Evolutionary conservation across 2,113 vertebrate species (phyloP).

Genomic region (Garra rufa): DNA sequence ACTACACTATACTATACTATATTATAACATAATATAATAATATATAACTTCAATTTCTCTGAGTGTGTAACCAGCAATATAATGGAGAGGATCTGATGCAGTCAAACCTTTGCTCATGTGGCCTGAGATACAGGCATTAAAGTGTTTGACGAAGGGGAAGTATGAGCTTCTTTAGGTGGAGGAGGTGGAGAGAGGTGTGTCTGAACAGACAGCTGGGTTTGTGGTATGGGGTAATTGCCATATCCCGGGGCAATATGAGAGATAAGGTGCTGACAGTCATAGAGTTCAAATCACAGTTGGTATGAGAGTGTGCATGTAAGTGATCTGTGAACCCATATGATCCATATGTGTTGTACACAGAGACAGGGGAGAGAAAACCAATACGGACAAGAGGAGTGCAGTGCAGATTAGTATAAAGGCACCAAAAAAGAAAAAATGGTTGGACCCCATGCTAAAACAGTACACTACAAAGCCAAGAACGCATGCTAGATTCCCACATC

Average conservation of each 20-base stretch:
- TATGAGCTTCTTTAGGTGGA: conserved; percentile 27
- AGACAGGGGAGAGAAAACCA: neutral
- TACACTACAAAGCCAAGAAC: conserved; percentile 6
- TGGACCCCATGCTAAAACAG: conserved; percentile 39
- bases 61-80: conserved; percentile 9
- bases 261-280: conserved; percentile 46
- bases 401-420: neutral
- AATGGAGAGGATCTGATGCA: neutral
- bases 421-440: conserved; percentile 5
- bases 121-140: neutral
- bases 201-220: conserved; percentile 55
- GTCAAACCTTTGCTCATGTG: neutral
- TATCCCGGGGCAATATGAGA: conserved; percentile 49
- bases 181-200: conserved; percentile 38
- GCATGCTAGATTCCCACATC: conserved; percentile 35
- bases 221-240: conserved; percentile 59
- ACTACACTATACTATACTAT: too few relatives aligned
- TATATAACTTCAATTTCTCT: conserved; percentile 34
- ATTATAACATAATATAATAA: too few relatives aligned
- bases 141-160: conserved; percentile 6
- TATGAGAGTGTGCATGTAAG: conserved; percentile 8
- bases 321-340: neutral
- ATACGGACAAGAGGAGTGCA: conserved; percentile 31
- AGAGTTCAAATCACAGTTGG: conserved; percentile 49
- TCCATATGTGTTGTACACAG: neutral